Evolutionary conservation across 2,797 vertebrate species (phyloP).

Genomic region (Clamator glandarius): DNA sequence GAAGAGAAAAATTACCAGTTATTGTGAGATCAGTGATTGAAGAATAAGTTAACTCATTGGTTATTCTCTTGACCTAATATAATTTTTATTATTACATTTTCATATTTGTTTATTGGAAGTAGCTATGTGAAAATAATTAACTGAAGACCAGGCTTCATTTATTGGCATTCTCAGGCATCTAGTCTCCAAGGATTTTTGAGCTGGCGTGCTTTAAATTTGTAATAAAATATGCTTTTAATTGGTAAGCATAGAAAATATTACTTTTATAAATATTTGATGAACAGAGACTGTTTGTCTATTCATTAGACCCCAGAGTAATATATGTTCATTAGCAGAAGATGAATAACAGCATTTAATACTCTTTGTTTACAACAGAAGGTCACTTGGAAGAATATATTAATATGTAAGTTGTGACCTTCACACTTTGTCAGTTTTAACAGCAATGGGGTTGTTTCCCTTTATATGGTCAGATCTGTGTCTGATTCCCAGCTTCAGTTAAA

Average conservation of each 20-base stretch:
- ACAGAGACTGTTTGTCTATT: constrained; percentile 76
- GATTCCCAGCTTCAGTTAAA: constrained; percentile 72
- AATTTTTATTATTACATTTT: neutral
- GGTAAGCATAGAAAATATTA: constrained; percentile 72
- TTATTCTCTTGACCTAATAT: neutral
- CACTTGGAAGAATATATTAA: constrained; percentile 76
- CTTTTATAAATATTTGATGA: constrained; percentile 86
- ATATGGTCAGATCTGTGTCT: constrained; percentile 31
- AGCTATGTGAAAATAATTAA: neutral
- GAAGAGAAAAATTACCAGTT: neutral
- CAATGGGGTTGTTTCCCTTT: constrained; percentile 41
- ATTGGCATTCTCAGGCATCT: neutral
- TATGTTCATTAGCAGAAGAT: constrained; percentile 77
- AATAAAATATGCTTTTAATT: constrained; percentile 66
- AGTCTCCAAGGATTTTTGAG: neutral
- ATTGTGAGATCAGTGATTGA: neutral
- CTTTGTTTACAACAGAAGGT: constrained; percentile 81
- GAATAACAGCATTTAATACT: constrained; percentile 79
- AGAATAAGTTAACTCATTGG: neutral
- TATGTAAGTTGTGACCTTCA: constrained; percentile 73
- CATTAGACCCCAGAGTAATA: constrained; percentile 75
- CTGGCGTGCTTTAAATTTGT: constrained; percentile 1
- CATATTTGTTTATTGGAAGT: constrained; percentile 12
- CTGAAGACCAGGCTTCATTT: neutral
- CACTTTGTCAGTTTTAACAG: constrained; percentile 56